phyloP scores from a whole-genome alignment of 2,797 vertebrate species.

The Tinamus major region DNA sequence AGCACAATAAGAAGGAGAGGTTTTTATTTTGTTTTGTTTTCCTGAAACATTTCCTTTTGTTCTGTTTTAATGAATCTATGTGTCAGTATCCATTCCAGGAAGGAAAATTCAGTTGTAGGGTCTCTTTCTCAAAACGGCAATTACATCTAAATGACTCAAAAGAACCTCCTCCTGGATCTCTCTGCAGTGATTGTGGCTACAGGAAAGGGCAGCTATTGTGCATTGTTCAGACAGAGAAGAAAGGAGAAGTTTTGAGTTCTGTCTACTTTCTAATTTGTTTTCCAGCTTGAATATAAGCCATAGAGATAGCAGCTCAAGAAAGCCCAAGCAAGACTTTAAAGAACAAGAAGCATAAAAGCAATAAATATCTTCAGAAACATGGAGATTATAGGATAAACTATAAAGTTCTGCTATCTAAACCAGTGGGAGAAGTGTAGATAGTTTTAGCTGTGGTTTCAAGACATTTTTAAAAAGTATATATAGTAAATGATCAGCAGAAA shows the following conservation, averaged over 20 bases:
- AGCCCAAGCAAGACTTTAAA: not conserved
- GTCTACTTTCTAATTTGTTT: constrained; percentile 34
- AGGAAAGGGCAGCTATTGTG: constrained; percentile 38
- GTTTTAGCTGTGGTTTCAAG: not conserved
- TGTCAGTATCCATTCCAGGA: not conserved
- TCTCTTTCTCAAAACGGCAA: constrained; percentile 12
- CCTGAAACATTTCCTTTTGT: constrained; percentile 17
- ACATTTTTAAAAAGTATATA: not conserved
- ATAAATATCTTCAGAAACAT: not conserved
- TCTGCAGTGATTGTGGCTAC: not conserved
- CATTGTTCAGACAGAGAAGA: constrained; percentile 22
- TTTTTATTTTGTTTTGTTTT: not conserved
- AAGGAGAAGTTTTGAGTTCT: not conserved
- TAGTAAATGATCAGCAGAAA: not conserved
- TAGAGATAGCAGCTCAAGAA: not conserved
- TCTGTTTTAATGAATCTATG: not conserved
- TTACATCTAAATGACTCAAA: not conserved
- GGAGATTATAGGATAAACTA: not conserved
- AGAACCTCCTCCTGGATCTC: not conserved
- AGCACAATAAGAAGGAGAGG: not conserved
- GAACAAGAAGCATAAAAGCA: not conserved
- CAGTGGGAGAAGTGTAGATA: not conserved
- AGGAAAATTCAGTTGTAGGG: constrained; percentile 13
- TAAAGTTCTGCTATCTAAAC: not conserved
- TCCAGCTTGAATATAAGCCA: constrained; percentile 10